Conservation (phyloP, 2,797 vertebrate species). For the Melanotaenia trifasciata region DNA sequence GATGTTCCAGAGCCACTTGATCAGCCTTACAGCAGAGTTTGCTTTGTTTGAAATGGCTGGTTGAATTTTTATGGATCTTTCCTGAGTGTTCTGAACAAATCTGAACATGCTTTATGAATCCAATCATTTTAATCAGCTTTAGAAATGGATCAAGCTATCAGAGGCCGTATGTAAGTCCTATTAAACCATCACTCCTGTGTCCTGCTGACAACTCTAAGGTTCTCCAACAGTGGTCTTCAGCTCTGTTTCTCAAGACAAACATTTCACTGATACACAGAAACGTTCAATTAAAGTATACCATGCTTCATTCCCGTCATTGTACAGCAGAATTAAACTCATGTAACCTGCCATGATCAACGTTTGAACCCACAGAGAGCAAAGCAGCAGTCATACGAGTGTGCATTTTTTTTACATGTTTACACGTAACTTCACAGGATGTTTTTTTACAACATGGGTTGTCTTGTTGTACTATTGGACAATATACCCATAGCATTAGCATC, state of each 20-base stretch:
- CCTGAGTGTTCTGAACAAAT: background rate
- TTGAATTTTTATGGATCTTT: too few species aligned
- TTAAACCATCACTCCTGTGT: background rate
- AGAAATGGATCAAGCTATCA: background rate
- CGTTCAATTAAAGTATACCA: background rate
- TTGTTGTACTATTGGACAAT: constrained; percentile 20
- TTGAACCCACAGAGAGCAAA: constrained; percentile 20
- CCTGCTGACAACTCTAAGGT: background rate
- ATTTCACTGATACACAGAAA: background rate
- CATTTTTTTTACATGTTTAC: constrained; percentile 20
- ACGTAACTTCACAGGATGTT: background rate
- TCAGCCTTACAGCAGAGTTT: too few species aligned
- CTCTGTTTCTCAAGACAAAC: background rate
- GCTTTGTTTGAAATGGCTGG: too few species aligned
- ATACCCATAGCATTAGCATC: constrained; percentile 12
- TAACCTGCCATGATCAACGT: background rate
- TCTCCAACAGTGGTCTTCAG: background rate
- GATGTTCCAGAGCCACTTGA: background rate
- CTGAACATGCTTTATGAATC: background rate
- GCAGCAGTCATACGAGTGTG: background rate
- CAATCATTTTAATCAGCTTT: background rate
- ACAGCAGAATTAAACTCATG: background rate
- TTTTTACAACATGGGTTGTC: constrained; percentile 8
- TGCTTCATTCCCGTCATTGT: background rate
- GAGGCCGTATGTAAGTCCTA: background rate